Percentiles rank a stretch among this genome's conserved stretches.
phyloP scores from a whole-genome alignment of 2,888 invertebrate species.

The Papilio elwesi region DNA sequence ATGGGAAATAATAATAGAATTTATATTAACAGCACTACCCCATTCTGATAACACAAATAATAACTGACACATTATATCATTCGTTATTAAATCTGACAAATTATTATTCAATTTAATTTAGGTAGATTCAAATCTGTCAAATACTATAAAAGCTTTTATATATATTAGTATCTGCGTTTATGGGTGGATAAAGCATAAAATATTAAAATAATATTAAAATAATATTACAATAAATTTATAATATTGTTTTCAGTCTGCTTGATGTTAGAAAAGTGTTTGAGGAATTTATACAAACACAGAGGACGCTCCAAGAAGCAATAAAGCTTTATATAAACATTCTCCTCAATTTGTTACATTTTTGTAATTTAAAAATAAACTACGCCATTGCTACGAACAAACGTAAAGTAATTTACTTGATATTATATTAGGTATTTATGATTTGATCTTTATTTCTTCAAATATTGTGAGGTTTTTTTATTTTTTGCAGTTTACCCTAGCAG shows the following conservation, averaged over 20 bases:
- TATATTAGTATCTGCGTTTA: too few species aligned
- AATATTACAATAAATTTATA: background rate
- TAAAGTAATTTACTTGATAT: background rate
- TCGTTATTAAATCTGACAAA: too few species aligned
- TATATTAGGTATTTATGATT: background rate
- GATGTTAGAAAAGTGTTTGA: background rate
- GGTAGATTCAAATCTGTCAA: too few species aligned
- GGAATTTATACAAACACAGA: background rate
- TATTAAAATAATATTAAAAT: too few species aligned
- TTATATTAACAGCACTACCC: too few species aligned
- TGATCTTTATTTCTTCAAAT: background rate
- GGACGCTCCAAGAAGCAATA: background rate
- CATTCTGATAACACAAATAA: too few species aligned
- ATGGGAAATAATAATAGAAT: too few species aligned
- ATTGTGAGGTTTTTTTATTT: background rate
- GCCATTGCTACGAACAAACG: background rate
- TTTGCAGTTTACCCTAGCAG: too few species aligned
- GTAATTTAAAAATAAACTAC: background rate
- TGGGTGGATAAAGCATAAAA: too few species aligned
- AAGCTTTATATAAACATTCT: background rate
- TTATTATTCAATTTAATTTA: too few species aligned
- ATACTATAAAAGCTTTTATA: too few species aligned
- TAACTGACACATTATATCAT: too few species aligned
- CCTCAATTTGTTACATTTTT: background rate
- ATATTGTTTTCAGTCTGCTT: background rate